These are phyloP conservation scores for Leucoraja ocellata DNA, from an alignment of 2,797 vertebrate genomes.

Conservation along the genomic window DNA sequence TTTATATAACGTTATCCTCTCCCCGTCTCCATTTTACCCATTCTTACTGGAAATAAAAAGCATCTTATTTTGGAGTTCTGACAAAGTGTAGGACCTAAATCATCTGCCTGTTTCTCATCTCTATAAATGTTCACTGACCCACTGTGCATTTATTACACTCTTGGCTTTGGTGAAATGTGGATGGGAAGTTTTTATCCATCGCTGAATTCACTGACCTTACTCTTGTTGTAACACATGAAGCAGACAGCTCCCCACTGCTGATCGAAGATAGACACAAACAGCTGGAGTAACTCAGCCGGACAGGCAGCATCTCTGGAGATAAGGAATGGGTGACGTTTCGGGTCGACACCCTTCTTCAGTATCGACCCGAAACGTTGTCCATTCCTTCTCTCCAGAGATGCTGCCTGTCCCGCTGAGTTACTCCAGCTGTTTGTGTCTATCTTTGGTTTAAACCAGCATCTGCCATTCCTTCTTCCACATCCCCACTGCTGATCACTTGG, in stretches of 20 bases:
- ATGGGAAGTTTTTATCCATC: not conserved
- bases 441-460: too few relatives aligned
- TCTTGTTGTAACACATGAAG: not conserved
- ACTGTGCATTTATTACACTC: not conserved
- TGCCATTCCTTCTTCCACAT: too few relatives aligned
- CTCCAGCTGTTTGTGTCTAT: too few relatives aligned
- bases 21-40: not conserved
- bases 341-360: too few relatives aligned
- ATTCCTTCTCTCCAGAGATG: too few relatives aligned
- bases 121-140: not conserved
- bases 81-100: not conserved
- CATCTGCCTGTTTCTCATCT: not conserved
- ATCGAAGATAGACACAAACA: too few relatives aligned
- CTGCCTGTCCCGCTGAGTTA: too few relatives aligned
- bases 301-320: too few relatives aligned
- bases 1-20: not conserved
- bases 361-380: too few relatives aligned
- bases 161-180: not conserved
- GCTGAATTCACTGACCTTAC: not conserved
- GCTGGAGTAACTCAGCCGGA: too few relatives aligned
- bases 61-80: not conserved
- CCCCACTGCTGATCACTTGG: not conserved
- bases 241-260: not conserved
- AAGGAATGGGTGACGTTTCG: too few relatives aligned
- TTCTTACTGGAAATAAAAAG: not conserved